Conservation (phyloP, 2,113 vertebrate genomes). For the Malaclemys terrapin region DNA sequence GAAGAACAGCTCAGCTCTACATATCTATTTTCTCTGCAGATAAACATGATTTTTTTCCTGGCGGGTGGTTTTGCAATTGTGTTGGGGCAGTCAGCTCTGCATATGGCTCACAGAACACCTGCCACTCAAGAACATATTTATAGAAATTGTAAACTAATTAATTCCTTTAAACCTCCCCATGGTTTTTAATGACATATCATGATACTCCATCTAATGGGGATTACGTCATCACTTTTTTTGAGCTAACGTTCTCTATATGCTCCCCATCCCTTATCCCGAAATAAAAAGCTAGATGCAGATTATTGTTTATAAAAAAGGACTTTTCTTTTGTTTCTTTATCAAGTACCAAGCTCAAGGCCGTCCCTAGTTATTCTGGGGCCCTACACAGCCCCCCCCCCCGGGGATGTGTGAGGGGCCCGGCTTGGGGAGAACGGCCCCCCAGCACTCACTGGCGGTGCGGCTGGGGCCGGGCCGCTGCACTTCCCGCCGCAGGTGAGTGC, state of each 20-base stretch:
- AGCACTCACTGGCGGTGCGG: too few species aligned
- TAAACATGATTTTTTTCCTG: conserved; percentile 56
- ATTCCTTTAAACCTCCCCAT: conserved; percentile 48
- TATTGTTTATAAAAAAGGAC: background rate
- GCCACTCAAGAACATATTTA: conserved; percentile 61
- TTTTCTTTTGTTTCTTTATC: background rate
- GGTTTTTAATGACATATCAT: conserved; percentile 56
- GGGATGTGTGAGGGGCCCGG: too few species aligned
- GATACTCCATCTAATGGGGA: conserved; percentile 9
- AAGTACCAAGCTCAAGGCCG: background rate
- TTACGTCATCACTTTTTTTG: conserved; percentile 33
- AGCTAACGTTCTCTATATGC: background rate
- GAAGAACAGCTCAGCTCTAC: conserved; percentile 31
- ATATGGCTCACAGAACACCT: conserved; percentile 58
- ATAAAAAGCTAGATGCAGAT: background rate
- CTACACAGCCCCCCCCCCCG: too few species aligned
- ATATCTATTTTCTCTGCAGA: conserved; percentile 64
- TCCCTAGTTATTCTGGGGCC: too few species aligned
- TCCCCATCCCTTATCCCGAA: background rate
- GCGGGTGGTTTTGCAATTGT: conserved; percentile 34
- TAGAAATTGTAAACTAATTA: conserved; percentile 72
- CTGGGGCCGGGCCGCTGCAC: too few species aligned
- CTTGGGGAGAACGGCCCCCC: too few species aligned
- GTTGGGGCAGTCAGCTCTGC: conserved; percentile 46
- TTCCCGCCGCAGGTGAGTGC: too few species aligned